phyloP scores from a whole-genome alignment of 2,797 vertebrate genomes.

The Mormyrops attenuatus region DNA sequence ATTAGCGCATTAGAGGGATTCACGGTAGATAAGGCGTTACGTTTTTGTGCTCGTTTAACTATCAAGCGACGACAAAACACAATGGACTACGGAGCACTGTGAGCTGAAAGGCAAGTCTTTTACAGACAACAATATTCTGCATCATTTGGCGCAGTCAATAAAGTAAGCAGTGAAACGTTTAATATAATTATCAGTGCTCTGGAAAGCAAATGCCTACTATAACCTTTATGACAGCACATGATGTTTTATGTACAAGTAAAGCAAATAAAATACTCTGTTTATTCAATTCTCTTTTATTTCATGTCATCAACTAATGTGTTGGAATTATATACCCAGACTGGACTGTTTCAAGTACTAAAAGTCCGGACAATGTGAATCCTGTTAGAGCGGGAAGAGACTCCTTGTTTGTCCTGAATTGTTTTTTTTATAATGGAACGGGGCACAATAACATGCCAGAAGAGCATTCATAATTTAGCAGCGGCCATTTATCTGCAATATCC shows the following conservation, averaged over 20 bases:
- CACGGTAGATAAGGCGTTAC: background rate
- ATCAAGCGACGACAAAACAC: background rate
- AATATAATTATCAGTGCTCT: constrained; percentile 2
- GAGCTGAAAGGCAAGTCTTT: background rate
- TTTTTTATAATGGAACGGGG: background rate
- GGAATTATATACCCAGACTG: background rate
- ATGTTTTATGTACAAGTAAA: background rate
- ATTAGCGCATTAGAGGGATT: background rate
- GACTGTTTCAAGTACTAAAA: background rate
- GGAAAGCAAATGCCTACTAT: background rate
- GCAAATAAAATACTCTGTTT: background rate
- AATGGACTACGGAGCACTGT: background rate
- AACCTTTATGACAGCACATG: background rate
- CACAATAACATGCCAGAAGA: background rate
- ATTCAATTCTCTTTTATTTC: background rate
- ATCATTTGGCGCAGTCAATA: background rate
- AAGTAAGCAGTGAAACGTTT: constrained; percentile 2
- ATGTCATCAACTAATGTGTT: constrained; percentile 3
- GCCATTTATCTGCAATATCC: constrained; percentile 12
- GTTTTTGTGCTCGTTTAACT: background rate
- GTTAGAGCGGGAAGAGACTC: background rate
- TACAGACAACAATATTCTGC: background rate
- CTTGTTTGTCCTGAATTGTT: constrained; percentile 1
- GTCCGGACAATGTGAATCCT: background rate
- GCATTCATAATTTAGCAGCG: constrained; percentile 20